Percentiles rank a stretch among this genome's conserved stretches.
phyloP scores from a whole-genome alignment of 1,140 invertebrate genomes.

The Microplitis demolitor region DNA sequence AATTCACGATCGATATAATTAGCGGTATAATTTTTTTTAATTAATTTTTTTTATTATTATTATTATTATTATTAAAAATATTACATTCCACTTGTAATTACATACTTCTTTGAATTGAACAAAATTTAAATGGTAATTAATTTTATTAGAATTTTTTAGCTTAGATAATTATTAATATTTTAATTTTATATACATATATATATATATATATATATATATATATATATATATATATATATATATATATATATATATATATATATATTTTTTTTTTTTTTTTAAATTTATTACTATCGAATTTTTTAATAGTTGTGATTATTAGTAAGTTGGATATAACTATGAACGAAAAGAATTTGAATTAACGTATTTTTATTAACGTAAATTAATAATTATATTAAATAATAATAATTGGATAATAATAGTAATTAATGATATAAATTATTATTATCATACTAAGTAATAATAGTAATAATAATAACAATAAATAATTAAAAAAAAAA shows the following conservation, averaged over 20 bases:
- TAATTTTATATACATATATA: slow-evolving; percentile 8
- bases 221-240: neutral
- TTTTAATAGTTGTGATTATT: slow-evolving; percentile 22
- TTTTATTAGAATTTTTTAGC: neutral
- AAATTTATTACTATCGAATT: neutral
- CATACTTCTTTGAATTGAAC: slow-evolving; percentile 2
- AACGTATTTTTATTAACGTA: neutral
- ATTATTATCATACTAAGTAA: neutral
- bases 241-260: neutral
- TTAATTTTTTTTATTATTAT: neutral
- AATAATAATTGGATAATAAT: neutral
- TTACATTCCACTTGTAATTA: slow-evolving; percentile 1
- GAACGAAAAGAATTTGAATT: slow-evolving; percentile 6
- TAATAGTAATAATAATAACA: neutral
- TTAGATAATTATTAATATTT: neutral
- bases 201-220: neutral
- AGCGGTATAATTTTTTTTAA: neutral
- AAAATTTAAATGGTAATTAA: neutral
- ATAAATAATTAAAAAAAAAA: neutral
- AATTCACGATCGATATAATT: neutral
- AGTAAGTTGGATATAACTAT: slow-evolving; percentile 2
- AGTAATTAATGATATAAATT: neutral
- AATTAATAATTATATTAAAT: neutral
- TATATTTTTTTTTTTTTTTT: slow-evolving; percentile 10
- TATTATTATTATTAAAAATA: neutral